phyloP scores from a whole-genome alignment of 2,113 vertebrate genomes.

The Catharus minimus region DNA sequence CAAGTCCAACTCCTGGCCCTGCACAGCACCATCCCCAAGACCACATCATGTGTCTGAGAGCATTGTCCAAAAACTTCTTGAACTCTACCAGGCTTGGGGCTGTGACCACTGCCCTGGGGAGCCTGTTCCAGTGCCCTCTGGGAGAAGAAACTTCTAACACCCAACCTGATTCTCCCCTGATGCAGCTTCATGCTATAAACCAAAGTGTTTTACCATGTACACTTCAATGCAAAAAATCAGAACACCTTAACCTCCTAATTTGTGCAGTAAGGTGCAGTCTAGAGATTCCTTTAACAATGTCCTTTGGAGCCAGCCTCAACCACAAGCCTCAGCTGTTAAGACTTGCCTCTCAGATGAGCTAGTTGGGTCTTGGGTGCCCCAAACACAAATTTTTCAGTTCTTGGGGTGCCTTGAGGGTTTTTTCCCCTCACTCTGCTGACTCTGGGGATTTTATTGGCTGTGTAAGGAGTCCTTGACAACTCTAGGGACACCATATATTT shows the following conservation, averaged over 20 bases:
- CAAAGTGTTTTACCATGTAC: not conserved
- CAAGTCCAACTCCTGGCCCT: not conserved
- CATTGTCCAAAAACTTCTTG: accelerated
- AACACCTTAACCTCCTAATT: not conserved
- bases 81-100: not conserved
- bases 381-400: not conserved
- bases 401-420: not conserved
- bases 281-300: not conserved
- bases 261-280: not conserved
- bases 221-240: not conserved
- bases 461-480: not conserved
- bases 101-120: not conserved
- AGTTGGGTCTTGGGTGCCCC: not conserved
- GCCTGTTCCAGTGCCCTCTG: not conserved
- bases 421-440: not conserved
- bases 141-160: not conserved
- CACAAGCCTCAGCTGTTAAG: not conserved
- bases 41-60: not conserved
- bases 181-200: not conserved
- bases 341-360: not conserved
- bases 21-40: not conserved
- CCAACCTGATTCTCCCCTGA: not conserved
- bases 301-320: not conserved
- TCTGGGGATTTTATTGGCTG: not conserved
- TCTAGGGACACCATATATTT: not conserved